Conservation (phyloP, 1,140 invertebrate genomes). For the Adoxophyes honmai region DNA sequence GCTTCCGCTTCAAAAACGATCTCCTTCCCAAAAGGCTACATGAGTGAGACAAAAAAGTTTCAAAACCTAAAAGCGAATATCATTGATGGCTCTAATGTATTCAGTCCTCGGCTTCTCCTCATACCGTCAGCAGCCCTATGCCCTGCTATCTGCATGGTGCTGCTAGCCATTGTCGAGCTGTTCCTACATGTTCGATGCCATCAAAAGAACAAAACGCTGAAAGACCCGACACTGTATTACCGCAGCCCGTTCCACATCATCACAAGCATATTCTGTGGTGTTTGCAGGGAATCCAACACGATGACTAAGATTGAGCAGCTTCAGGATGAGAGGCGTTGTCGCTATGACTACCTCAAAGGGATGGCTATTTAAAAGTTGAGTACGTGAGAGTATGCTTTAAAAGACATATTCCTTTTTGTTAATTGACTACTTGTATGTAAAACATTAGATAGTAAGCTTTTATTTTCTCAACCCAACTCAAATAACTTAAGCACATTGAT, state of each 20-base stretch:
- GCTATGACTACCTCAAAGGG: conserved; percentile 52
- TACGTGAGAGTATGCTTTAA: conserved; percentile 12
- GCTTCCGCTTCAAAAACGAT: conserved; percentile 22
- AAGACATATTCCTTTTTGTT: neutral
- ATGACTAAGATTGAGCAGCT: conserved; percentile 51
- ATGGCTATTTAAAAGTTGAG: conserved; percentile 33
- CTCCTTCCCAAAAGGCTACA: conserved; percentile 41
- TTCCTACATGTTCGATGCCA: conserved; percentile 57
- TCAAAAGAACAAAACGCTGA: conserved; percentile 51
- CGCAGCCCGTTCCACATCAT: conserved; percentile 61
- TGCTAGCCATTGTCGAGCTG: conserved; percentile 51
- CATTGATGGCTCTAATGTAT: conserved; percentile 47
- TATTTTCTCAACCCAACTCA: too few species aligned
- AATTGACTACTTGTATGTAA: neutral
- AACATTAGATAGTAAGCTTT: too few species aligned
- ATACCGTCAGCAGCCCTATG: conserved; percentile 51
- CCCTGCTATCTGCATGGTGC: conserved; percentile 39
- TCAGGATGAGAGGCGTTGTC: conserved; percentile 51
- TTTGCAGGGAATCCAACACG: conserved; percentile 51
- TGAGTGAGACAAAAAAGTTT: conserved; percentile 50
- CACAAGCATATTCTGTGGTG: conserved; percentile 57
- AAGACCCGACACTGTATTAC: conserved; percentile 50
- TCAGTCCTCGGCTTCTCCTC: conserved; percentile 50
- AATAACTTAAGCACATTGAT: too few species aligned
- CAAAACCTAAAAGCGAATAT: conserved; percentile 52